Evolutionary conservation across 2,113 vertebrate genomes (phyloP), one percentile per base, ranked within the genome.

Genomic region (Euleptes europaea): DNA sequence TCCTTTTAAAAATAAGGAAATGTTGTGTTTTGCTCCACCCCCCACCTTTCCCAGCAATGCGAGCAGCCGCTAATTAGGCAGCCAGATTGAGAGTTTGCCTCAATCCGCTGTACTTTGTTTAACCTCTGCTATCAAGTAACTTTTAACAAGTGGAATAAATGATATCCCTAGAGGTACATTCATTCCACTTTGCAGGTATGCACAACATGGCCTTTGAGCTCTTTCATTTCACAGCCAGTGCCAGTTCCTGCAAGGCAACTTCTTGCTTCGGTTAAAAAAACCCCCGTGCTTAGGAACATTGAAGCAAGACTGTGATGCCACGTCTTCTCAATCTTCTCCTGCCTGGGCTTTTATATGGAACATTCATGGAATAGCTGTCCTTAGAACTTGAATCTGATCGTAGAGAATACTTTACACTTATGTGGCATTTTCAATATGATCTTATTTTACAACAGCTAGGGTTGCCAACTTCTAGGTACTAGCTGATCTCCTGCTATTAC

Each of bases 101-200:
- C 86, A 83, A 82, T 87, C 72, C 23, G 8, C 12, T 90, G 87
- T 89, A 90, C 87, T 94, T 90, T 89, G 78, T 82, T 33, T 84
- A 90, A 92, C 93, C 92, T 94, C 86, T 90, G 82, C 88, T 91
- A 60, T 74, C 90, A 86, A 80, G 89, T 87, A 93, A 92, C 88
- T 94, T 93, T 89, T 92, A 94, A 91, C 87, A 92, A 92, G 90
- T 90, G n/a, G 47, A 54, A 63, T 86, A 93, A 92, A 91, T 92
- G 87, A 83, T 86, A 85, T 92, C 92, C 91, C 90, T 92, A 1
- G 80, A 90, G 88, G 90, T 91, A 92, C 89, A 86, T 88, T 90
- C 86, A 88, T 92, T 90, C 80, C 76, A 75, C 5, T 88, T 78
- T 84, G 90, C 73, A 75, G 91, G 78, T n/a, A 42, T 77, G 66